phyloP scores from a whole-genome alignment of 2,888 invertebrate species.

The Zootermopsis nevadensis region DNA sequence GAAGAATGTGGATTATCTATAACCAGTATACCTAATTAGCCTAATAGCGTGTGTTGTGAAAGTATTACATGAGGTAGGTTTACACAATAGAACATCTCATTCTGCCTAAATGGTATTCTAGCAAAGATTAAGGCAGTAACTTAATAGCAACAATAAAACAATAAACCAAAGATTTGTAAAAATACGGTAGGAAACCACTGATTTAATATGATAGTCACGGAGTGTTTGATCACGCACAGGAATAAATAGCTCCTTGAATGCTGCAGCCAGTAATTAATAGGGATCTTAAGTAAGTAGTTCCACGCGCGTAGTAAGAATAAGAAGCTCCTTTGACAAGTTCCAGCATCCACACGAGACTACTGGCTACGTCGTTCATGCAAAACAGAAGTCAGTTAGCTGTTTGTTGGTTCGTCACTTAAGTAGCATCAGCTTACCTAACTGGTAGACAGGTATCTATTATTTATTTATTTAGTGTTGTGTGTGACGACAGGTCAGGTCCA shows the following conservation, averaged over 20 bases:
- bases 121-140: not conserved
- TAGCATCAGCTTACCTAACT: too few relatives aligned
- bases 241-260: not conserved
- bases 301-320: not conserved
- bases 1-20: not conserved
- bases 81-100: not conserved
- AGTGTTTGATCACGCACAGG: conserved; percentile 4
- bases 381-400: too few relatives aligned
- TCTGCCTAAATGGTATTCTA: not conserved
- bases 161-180: not conserved
- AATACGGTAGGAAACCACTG: conserved; percentile 8
- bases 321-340: conserved; percentile 15
- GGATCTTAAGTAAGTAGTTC: conserved; percentile 1
- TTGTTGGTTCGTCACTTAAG: too few relatives aligned
- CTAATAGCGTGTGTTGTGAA: not conserved
- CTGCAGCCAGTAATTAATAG: conserved; percentile 30
- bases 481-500: too few relatives aligned
- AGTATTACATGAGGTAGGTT: not conserved
- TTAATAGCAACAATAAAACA: not conserved
- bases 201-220: conserved; percentile 24
- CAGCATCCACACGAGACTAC: not conserved
- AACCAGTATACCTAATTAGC: not conserved
- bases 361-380: not conserved
- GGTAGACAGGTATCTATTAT: too few relatives aligned
- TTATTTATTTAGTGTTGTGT: too few relatives aligned